Percentiles rank a stretch among this genome's conserved stretches.
These are phyloP conservation scores for Chaitophorus viminalis DNA, from an alignment of 2,888 invertebrate genomes.

Conservation along the genomic window DNA sequence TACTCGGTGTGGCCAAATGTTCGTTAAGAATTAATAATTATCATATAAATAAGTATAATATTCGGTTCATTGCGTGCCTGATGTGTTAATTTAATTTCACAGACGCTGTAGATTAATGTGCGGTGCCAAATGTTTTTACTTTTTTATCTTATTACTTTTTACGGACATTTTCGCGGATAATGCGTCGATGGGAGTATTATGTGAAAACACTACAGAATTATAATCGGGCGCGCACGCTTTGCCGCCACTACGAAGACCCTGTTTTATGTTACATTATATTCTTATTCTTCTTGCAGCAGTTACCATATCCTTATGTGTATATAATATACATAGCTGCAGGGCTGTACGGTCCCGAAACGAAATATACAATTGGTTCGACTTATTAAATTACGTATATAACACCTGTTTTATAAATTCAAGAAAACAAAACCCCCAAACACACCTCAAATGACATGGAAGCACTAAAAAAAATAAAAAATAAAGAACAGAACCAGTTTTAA, in stretches of 20 bases:
- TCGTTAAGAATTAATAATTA: no score
- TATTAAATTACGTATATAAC: conserved; percentile 60
- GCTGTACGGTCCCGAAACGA: conserved; percentile 19
- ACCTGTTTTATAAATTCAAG: conserved; percentile 53
- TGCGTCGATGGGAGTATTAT: not conserved
- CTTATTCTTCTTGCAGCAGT: not conserved
- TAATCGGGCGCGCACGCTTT: conserved; percentile 45
- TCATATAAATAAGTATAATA: no score
- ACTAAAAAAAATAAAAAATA: conserved; percentile 20
- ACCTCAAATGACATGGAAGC: conserved; percentile 55
- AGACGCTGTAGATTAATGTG: not conserved
- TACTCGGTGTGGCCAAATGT: no score
- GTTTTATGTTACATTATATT: no score
- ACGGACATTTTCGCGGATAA: conserved; percentile 21
- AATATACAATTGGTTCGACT: conserved; percentile 60
- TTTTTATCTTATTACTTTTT: not conserved
- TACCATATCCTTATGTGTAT: not conserved
- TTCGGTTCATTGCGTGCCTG: conserved; percentile 13
- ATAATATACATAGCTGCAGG: not conserved
- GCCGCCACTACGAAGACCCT: conserved; percentile 13
- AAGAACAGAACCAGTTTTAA: conserved; percentile 59
- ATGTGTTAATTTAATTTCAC: conserved; percentile 27
- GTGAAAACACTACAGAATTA: conserved; percentile 24
- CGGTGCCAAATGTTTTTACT: conserved; percentile 5
- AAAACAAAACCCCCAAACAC: conserved; percentile 19